Evolutionary conservation across 2,888 invertebrate genomes (phyloP), one percentile per base, ranked within the genome.

Genomic region (Cactoblastis cactorum): DNA sequence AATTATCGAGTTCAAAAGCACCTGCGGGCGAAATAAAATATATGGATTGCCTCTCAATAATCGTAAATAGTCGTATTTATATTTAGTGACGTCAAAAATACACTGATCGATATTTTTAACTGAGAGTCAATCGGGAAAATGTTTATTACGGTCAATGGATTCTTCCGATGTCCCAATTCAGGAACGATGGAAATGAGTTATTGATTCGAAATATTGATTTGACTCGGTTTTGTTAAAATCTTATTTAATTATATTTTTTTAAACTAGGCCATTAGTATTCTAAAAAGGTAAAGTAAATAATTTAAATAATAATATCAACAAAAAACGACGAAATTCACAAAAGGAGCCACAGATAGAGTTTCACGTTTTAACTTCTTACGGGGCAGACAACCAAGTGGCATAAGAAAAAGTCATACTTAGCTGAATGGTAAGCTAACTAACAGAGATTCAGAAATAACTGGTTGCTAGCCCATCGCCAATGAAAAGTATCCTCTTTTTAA

Each of bases 121-220:
- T 9, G 28, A 43, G 28, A 24, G 43, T 28, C 17, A 15, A 24
- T 28, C 24, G 19, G 17, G 2, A 18, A 1, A 41, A 41, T 22
- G 22, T 41, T 22, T 43, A 32, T 43, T 24, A 19, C 14, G 24
- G 24, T 28, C 32, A 8, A 14, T 5, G 17, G 28, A 43, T 28
- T 43, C 28, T 28, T 43, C 43, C 43, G 11, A 43, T 43, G 43
- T 43, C 43, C 43, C 11, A 22, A 43, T 43, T 43, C 15, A 43
- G 14, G 6, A 24, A 43, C 3, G 15, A 28, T 43, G 15, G 28
- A 15, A 24, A 28, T 43, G 1, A 43, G 3, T 38, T 19, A 18
- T 35, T 2, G 8, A 6, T 14, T 19, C 38, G 19, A 18, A 19
- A n/a, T 1, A 14, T 12, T 41, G 14, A 15, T 43, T 14, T 19